These are phyloP conservation scores for Allygus modestus DNA, from an alignment of 2,888 invertebrate genomes.

Conservation along the genomic window DNA sequence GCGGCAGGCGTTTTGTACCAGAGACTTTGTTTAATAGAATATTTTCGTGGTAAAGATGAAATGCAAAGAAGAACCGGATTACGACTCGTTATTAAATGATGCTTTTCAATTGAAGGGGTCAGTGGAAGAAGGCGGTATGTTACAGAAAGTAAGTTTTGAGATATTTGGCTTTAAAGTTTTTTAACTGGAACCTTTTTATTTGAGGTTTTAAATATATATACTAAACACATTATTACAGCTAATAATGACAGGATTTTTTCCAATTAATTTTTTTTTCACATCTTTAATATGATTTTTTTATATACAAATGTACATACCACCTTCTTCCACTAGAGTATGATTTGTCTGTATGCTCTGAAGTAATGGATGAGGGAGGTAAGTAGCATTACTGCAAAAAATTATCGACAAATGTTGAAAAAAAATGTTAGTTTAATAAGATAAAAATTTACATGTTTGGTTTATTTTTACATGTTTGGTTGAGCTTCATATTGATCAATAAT, in stretches of 20 bases:
- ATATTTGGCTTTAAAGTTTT: slow-evolving; percentile 45
- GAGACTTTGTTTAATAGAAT: slow-evolving; percentile 14
- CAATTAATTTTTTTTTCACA: background rate
- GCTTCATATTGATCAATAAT: slow-evolving; percentile 35
- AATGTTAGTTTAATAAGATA: slow-evolving; percentile 34
- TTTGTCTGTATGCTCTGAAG: background rate
- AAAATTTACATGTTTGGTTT: slow-evolving; percentile 18
- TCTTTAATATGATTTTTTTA: background rate
- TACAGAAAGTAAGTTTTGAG: slow-evolving; percentile 50
- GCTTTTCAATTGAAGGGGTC: slow-evolving; percentile 28
- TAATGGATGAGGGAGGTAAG: slow-evolving; percentile 33
- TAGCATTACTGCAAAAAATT: slow-evolving; percentile 23
- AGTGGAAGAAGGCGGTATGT: slow-evolving; percentile 55
- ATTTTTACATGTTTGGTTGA: slow-evolving; percentile 1
- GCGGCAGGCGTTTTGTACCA: slow-evolving; percentile 37
- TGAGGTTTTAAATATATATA: background rate
- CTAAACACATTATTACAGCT: slow-evolving; percentile 22
- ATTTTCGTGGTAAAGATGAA: background rate
- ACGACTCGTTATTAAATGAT: background rate
- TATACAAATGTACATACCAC: slow-evolving; percentile 59
- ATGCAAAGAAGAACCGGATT: background rate
- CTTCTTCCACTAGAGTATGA: slow-evolving; percentile 53
- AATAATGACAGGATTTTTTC: slow-evolving; percentile 33
- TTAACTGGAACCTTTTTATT: slow-evolving; percentile 42
- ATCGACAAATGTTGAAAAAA: slow-evolving; percentile 19